Percentiles rank a stretch among this genome's conserved stretches.
phyloP scores from a whole-genome alignment of 2,797 vertebrate species.

The Acanthis flammea region DNA sequence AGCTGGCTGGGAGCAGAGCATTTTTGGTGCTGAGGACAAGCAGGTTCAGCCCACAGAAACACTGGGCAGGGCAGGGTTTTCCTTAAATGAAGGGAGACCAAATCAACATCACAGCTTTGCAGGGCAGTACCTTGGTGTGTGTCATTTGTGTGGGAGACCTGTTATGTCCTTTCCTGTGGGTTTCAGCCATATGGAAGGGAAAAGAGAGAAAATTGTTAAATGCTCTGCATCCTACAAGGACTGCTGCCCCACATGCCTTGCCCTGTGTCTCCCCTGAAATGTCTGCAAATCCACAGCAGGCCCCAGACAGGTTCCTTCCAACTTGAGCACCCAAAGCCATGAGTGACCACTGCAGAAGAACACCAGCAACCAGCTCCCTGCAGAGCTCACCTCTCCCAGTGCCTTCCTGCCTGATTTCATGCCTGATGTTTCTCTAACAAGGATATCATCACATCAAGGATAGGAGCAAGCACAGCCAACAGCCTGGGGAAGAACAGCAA shows the following conservation, averaged over 20 bases:
- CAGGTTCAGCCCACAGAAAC: not conserved
- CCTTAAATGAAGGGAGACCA: not conserved
- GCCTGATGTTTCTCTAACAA: not conserved
- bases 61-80: not conserved
- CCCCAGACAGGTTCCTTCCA: not conserved
- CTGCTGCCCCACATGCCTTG: not conserved
- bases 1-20: not conserved
- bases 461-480: not conserved
- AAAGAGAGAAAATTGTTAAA: not conserved
- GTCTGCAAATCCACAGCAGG: not conserved
- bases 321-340: not conserved
- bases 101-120: not conserved
- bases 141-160: not conserved
- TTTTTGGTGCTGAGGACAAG: fast-evolving
- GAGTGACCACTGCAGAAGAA: not conserved
- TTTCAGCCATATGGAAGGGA: not conserved
- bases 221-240: not conserved
- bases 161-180: fast-evolving
- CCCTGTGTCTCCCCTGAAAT: not conserved
- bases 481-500: not conserved
- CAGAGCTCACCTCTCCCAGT: not conserved
- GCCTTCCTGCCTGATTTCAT: not conserved
- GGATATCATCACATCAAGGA: fast-evolving
- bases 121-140: not conserved
- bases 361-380: not conserved